Percentiles rank a stretch among this genome's conserved stretches.
These are phyloP conservation scores for Agonopterix heracliana DNA, from an alignment of 2,888 invertebrate genomes.

Conservation along the genomic window DNA sequence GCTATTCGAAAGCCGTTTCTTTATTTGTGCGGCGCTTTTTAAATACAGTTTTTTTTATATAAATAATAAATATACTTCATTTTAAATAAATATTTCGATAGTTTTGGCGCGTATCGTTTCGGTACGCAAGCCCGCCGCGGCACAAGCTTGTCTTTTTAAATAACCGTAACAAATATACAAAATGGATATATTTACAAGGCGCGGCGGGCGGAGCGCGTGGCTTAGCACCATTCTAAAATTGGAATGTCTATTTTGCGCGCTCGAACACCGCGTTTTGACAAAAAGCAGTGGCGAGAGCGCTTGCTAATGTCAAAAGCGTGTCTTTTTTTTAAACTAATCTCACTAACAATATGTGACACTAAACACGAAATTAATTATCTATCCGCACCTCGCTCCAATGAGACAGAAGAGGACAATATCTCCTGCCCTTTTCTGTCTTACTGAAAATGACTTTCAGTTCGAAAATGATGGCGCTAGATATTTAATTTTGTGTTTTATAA, in stretches of 20 bases:
- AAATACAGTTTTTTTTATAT: conserved; percentile 34
- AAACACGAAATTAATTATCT: no score
- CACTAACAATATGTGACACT: conserved; percentile 1
- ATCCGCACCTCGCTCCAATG: no score
- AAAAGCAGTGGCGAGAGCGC: conserved; percentile 31
- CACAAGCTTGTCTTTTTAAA: conserved; percentile 24
- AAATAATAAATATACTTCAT: conserved; percentile 39
- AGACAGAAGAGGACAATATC: no score
- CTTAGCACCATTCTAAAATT: conserved; percentile 21
- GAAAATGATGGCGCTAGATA: no score
- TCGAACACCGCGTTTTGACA: conserved; percentile 30
- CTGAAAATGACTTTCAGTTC: no score
- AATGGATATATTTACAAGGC: conserved; percentile 37
- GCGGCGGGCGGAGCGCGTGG: conserved; percentile 16
- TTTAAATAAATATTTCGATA: conserved; percentile 23
- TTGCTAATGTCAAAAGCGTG: conserved; percentile 18
- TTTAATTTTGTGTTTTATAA: no score
- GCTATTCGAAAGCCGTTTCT: conserved; percentile 45
- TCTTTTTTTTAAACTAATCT: conserved; percentile 8
- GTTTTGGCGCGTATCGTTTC: conserved; percentile 24
- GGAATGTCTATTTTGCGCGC: conserved; percentile 30
- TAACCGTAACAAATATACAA: conserved; percentile 63
- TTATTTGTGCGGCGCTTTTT: conserved; percentile 42
- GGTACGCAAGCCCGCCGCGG: conserved; percentile 19
- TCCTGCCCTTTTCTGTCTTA: no score